A percentile compares a stretch with the other conserved stretches of the same genome.
Evolutionary conservation across 2,888 invertebrate genomes (phyloP).

Genomic region (Dastarcus helophoroides): DNA sequence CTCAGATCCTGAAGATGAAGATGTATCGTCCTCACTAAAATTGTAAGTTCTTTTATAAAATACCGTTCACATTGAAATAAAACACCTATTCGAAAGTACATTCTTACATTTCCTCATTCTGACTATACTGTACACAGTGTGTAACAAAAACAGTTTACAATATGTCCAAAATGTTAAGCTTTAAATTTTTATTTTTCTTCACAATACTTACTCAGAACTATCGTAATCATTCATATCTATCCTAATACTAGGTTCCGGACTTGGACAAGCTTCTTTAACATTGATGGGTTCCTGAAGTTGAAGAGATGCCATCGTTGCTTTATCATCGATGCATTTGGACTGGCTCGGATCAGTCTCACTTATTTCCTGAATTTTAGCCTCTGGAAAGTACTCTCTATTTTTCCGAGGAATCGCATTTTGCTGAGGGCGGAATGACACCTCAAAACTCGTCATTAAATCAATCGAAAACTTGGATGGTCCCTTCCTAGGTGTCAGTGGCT

Average conservation of each 20-base stretch:
- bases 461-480: constrained; percentile 48
- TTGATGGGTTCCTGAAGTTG: constrained; percentile 27
- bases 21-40: constrained; percentile 35
- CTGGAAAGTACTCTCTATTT: constrained; percentile 13
- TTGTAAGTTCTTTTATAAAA: too few species aligned
- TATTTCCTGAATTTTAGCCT: constrained; percentile 29
- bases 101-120: too few species aligned
- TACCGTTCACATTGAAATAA: too few species aligned
- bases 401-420: constrained; percentile 14
- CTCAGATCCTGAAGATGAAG: constrained; percentile 40
- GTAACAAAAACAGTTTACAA: too few species aligned
- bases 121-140: too few species aligned
- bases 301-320: constrained; percentile 21
- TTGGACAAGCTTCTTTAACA: constrained; percentile 32
- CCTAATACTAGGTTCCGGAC: constrained; percentile 41
- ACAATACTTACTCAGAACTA: constrained; percentile 30
- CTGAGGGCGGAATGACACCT: constrained; percentile 38
- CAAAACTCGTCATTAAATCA: constrained; percentile 62
- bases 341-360: constrained; percentile 19
- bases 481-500: constrained; percentile 27
- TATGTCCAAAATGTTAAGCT: too few species aligned
- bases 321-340: constrained; percentile 7
- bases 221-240: constrained; percentile 41
- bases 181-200: too few species aligned
- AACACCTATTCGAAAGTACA: too few species aligned